Percentiles rank a stretch among this genome's conserved stretches.
Conservation (phyloP, 2,888 invertebrate genomes). For the Amaurobius ferox region DNA sequence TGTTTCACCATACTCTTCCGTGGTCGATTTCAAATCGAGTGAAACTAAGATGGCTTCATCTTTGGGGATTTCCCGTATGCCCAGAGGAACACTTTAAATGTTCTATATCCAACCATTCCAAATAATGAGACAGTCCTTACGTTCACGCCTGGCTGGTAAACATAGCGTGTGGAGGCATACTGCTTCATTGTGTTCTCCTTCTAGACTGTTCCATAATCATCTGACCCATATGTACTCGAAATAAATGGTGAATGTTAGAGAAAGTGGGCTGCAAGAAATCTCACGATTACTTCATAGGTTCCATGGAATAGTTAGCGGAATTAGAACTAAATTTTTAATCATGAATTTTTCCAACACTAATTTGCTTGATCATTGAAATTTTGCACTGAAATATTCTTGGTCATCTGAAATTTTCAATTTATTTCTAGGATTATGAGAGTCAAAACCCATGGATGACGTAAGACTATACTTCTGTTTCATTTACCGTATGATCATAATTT, state of each 20-base stretch:
- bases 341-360: no score
- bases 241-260: neutral
- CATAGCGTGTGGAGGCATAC: slow-evolving; percentile 13
- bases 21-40: neutral
- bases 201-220: slow-evolving; percentile 31
- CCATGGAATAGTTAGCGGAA: no score
- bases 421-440: no score
- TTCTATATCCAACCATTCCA: slow-evolving; percentile 11
- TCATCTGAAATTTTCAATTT: no score
- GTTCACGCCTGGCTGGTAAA: slow-evolving; percentile 11
- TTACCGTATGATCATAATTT: no score
- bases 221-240: slow-evolving; percentile 24
- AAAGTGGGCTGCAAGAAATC: neutral
- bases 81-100: neutral
- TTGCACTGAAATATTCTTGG: no score
- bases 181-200: neutral
- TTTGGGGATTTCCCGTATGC: neutral
- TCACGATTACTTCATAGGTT: no score
- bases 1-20: neutral
- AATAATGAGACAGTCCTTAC: slow-evolving; percentile 22
- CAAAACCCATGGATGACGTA: no score
- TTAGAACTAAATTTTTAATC: no score
- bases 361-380: no score
- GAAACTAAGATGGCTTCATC: neutral
- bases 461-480: no score